phyloP scores from a whole-genome alignment of 2,797 vertebrate species.

The Centroberyx gerrardi region DNA sequence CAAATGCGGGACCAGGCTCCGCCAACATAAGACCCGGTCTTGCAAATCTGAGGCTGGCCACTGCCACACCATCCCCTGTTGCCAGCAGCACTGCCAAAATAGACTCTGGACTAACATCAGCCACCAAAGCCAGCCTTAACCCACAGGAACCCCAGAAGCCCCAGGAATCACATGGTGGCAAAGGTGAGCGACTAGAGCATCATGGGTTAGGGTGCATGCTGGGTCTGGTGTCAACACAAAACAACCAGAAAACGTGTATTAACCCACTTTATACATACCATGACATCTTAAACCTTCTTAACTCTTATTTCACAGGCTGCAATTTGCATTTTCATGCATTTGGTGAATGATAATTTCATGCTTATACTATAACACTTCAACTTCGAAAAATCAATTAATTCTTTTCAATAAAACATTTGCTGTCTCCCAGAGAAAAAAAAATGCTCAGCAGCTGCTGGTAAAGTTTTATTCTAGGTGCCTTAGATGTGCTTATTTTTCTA shows the following conservation, averaged over 20 bases:
- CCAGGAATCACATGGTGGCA: constrained; percentile 56
- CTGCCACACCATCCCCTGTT: constrained; percentile 13
- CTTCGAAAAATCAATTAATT: neutral
- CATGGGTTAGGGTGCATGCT: neutral
- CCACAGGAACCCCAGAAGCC: constrained; percentile 64
- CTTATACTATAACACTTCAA: too few relatives aligned
- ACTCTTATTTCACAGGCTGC: too few relatives aligned
- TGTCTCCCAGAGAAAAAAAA: neutral
- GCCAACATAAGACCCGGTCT: constrained; percentile 53
- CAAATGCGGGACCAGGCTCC: constrained; percentile 56
- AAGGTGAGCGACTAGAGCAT: constrained; percentile 74
- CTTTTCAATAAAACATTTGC: too few relatives aligned
- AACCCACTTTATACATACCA: neutral
- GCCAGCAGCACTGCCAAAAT: constrained; percentile 47
- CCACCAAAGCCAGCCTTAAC: constrained; percentile 46
- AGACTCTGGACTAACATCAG: constrained; percentile 52
- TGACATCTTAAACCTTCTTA: too few relatives aligned
- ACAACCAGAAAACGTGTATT: neutral
- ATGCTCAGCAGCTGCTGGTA: neutral
- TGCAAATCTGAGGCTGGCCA: constrained; percentile 47
- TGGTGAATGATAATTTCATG: too few relatives aligned
- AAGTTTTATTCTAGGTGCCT: neutral
- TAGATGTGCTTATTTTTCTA: neutral
- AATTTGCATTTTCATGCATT: too few relatives aligned
- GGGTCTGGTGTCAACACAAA: neutral